Percentiles rank a stretch among this genome's conserved stretches.
phyloP scores from a whole-genome alignment of 1,140 invertebrate genomes.

The Bombus superbus region DNA sequence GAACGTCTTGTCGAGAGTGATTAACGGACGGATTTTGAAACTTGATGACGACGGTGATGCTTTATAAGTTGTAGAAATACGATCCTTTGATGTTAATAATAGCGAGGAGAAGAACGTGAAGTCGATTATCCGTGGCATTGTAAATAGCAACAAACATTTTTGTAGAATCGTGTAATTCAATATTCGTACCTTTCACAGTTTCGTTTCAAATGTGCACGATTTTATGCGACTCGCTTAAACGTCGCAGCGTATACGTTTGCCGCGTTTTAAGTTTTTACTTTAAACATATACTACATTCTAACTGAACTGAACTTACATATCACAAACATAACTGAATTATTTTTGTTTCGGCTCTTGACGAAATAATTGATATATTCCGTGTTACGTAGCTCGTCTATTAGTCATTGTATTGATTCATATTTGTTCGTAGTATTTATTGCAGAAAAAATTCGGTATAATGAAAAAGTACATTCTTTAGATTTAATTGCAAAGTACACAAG shows the following conservation, averaged over 20 bases:
- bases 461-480: too few relatives aligned
- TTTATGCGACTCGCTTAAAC: not conserved
- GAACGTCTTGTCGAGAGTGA: not conserved
- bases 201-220: not conserved
- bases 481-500: too few relatives aligned
- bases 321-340: too few relatives aligned
- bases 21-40: not conserved
- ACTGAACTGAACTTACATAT: too few relatives aligned
- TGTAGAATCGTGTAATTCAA: not conserved
- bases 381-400: not conserved
- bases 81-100: not conserved
- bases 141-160: not conserved
- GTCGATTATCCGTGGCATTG: not conserved
- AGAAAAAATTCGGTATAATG: too few relatives aligned
- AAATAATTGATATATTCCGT: not conserved
- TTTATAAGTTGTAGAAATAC: not conserved
- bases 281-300: too few relatives aligned
- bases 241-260: too few relatives aligned
- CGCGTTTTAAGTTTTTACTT: too few relatives aligned
- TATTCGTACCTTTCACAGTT: not conserved
- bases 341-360: not conserved
- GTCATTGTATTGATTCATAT: too few relatives aligned
- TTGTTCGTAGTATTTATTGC: too few relatives aligned
- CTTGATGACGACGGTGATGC: not conserved
- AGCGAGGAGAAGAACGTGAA: not conserved